Evolutionary conservation across 2,888 invertebrate genomes (phyloP).

Genomic region (Aphodius sticticus): DNA sequence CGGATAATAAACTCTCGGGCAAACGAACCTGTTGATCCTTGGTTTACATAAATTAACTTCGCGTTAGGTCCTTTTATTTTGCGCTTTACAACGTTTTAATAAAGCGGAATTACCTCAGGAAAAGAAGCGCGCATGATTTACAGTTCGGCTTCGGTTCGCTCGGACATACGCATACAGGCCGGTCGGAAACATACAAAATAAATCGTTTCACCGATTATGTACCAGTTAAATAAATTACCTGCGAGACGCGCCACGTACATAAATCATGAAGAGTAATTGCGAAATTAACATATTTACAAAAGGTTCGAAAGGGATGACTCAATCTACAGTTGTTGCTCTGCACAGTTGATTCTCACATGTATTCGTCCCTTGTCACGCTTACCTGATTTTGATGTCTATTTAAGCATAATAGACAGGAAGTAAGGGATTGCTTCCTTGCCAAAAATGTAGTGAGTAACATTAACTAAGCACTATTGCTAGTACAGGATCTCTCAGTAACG

Average conservation of each 20-base stretch:
- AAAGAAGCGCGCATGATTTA: neutral
- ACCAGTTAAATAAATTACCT: conserved; percentile 16
- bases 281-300: conserved; percentile 40
- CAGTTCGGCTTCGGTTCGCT: neutral
- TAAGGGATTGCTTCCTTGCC: too few relatives aligned
- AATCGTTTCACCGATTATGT: conserved; percentile 4
- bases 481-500: too few relatives aligned
- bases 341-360: neutral
- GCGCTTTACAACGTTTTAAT: conserved; percentile 4
- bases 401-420: neutral
- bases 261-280: conserved; percentile 44
- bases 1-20: neutral
- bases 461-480: too few relatives aligned
- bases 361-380: conserved; percentile 14
- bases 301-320: conserved; percentile 38
- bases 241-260: conserved; percentile 30
- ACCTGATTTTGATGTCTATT: conserved; percentile 5
- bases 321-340: conserved; percentile 33
- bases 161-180: neutral
- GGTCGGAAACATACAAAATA: conserved; percentile 8
- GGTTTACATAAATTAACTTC: conserved; percentile 4
- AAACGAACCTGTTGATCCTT: conserved; percentile 4
- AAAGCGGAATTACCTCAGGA: neutral
- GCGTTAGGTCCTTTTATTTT: conserved; percentile 4
- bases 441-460: too few relatives aligned